phyloP scores from a whole-genome alignment of 2,113 vertebrate genomes.

The Dendropsophus ebraccatus region DNA sequence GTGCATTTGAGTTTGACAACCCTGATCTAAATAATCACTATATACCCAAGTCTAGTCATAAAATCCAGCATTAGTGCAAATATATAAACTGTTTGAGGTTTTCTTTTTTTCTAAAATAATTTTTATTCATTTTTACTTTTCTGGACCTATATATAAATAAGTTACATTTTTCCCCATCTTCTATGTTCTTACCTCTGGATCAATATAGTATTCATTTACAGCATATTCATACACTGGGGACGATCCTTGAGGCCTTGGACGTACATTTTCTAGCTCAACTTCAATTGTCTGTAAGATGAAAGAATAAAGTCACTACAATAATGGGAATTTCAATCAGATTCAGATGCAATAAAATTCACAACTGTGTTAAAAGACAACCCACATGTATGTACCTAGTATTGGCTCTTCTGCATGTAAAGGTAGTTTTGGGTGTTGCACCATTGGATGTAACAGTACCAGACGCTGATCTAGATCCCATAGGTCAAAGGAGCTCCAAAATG shows the following conservation, averaged over 20 bases:
- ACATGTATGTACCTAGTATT: too few relatives aligned
- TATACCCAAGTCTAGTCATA: background rate
- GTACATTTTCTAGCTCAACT: conserved; percentile 80
- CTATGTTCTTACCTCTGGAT: conserved; percentile 73
- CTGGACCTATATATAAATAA: background rate
- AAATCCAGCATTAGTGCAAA: background rate
- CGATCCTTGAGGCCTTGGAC: conserved; percentile 93
- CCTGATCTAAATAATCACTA: too few relatives aligned
- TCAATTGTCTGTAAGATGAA: conserved; percentile 78
- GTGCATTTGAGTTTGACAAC: too few relatives aligned
- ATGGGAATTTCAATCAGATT: background rate
- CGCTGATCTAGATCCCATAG: background rate
- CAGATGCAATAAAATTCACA: too few relatives aligned
- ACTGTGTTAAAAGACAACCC: too few relatives aligned
- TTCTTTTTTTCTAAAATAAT: too few relatives aligned
- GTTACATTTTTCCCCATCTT: background rate
- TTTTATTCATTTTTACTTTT: background rate
- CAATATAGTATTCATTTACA: conserved; percentile 75
- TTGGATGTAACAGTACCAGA: background rate
- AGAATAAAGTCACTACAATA: background rate
- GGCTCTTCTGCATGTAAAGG: too few relatives aligned
- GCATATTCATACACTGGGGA: conserved; percentile 90
- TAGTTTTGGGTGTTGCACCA: background rate
- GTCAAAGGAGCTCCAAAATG: background rate
- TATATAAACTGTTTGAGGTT: background rate